These are phyloP conservation scores for Rhopalosiphum maidis DNA, from an alignment of 1,140 invertebrate genomes.

Conservation along the genomic window DNA sequence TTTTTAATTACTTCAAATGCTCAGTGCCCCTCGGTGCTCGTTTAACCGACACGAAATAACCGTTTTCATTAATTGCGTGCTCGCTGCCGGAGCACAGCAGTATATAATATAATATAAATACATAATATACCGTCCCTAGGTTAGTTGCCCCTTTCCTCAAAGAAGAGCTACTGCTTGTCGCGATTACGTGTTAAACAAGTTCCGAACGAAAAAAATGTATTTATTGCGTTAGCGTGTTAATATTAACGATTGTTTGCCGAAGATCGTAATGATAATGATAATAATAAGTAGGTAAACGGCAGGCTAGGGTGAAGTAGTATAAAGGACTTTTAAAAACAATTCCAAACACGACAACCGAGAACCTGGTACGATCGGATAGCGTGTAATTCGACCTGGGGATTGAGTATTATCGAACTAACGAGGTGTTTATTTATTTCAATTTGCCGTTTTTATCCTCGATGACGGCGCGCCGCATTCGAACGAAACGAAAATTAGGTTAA, in stretches of 20 bases:
- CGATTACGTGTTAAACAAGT: slow-evolving; percentile 10
- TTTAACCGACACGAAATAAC: slow-evolving; percentile 22
- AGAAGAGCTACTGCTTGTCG: slow-evolving; percentile 24
- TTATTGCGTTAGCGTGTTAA: slow-evolving; percentile 34
- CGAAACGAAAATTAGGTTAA: neutral
- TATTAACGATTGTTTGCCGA: slow-evolving; percentile 40
- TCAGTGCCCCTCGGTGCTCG: neutral
- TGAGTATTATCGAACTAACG: slow-evolving; percentile 48
- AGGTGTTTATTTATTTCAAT: slow-evolving; percentile 48
- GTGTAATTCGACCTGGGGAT: slow-evolving; percentile 41
- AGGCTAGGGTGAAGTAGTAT: neutral
- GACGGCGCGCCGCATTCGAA: neutral
- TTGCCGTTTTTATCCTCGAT: neutral
- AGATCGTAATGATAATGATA: slow-evolving; percentile 34
- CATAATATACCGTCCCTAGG: neutral
- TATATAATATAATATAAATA: neutral
- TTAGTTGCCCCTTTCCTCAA: neutral
- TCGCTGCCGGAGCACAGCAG: neutral
- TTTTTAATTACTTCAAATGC: slow-evolving; percentile 23
- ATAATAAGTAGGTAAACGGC: neutral
- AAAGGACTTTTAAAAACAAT: slow-evolving; percentile 49
- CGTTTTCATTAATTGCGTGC: slow-evolving; percentile 30
- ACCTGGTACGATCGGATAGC: slow-evolving; percentile 56
- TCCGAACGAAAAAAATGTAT: neutral
- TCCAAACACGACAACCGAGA: slow-evolving; percentile 38